These are phyloP conservation scores for Leptura quadrifasciata DNA, from an alignment of 2,888 invertebrate species.

Conservation along the genomic window DNA sequence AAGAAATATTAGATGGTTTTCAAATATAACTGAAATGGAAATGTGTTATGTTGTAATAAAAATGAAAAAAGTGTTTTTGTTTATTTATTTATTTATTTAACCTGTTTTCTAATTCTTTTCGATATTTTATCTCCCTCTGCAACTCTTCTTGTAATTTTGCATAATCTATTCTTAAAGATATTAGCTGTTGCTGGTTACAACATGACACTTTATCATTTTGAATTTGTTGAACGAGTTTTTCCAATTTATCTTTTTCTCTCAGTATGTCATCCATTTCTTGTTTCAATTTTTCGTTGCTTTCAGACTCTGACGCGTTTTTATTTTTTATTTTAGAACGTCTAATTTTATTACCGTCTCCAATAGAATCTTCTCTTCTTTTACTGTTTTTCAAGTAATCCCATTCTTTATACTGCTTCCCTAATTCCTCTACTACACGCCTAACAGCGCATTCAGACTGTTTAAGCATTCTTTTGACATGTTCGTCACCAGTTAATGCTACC, in stretches of 20 bases:
- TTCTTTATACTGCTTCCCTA: constrained; percentile 64
- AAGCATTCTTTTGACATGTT: constrained; percentile 68
- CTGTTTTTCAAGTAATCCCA: constrained; percentile 56
- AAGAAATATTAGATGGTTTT: too few species aligned
- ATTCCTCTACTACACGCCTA: constrained; percentile 66
- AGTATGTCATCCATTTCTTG: constrained; percentile 44
- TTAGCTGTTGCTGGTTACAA: constrained; percentile 33
- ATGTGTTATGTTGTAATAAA: background rate
- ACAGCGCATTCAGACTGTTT: constrained; percentile 69
- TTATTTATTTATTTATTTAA: constrained; percentile 32
- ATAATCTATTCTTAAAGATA: constrained; percentile 37
- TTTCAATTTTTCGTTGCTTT: constrained; percentile 43
- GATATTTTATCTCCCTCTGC: constrained; percentile 33
- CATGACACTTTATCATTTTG: constrained; percentile 34
- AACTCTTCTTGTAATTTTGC: constrained; percentile 42
- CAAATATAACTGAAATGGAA: too few species aligned
- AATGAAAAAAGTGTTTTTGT: background rate
- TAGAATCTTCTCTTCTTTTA: constrained; percentile 30
- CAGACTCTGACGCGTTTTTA: constrained; percentile 26
- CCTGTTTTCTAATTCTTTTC: constrained; percentile 38
- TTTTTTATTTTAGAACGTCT: background rate
- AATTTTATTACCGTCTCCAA: background rate
- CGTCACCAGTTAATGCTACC: constrained; percentile 61
- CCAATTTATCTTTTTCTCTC: constrained; percentile 35
- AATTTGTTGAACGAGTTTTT: constrained; percentile 39